Evolutionary conservation across 2,797 vertebrate genomes (phyloP).

Genomic region (Sebastes glaucus): DNA sequence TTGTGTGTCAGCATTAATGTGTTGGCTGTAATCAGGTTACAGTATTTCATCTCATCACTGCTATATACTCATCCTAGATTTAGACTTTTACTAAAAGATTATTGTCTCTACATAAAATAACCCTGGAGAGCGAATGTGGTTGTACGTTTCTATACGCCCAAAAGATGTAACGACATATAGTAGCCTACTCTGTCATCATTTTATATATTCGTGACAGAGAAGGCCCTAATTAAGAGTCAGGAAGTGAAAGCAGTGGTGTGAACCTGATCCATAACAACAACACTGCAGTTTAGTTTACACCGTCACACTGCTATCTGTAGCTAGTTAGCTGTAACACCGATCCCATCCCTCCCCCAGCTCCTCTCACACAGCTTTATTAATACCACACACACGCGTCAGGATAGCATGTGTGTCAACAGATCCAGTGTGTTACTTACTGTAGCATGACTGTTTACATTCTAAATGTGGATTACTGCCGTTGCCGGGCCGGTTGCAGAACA

Average conservation of each 20-base stretch:
- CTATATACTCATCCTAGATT: neutral
- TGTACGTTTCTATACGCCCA: neutral
- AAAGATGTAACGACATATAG: neutral
- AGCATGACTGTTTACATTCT: conserved; percentile 51
- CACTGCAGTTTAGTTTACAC: conserved; percentile 28
- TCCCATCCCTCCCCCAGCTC: conserved; percentile 26
- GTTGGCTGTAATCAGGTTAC: neutral
- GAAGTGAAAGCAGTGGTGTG: conserved; percentile 32
- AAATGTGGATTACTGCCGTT: conserved; percentile 33
- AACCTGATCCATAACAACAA: conserved; percentile 24
- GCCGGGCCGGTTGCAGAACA: conserved; percentile 23
- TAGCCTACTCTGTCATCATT: neutral
- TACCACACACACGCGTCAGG: conserved; percentile 12
- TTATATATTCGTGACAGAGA: neutral
- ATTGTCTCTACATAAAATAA: neutral
- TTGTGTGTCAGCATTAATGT: neutral
- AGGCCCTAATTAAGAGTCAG: neutral
- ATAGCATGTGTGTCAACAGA: conserved; percentile 44
- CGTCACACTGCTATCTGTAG: conserved; percentile 28
- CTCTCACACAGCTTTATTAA: conserved; percentile 56
- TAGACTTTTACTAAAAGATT: neutral
- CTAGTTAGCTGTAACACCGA: conserved; percentile 39
- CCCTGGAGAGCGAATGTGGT: neutral
- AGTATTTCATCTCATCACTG: neutral
- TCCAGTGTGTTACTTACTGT: conserved; percentile 13